phyloP scores from a whole-genome alignment of 2,888 invertebrate species.

The Ichneumoninae sp. region DNA sequence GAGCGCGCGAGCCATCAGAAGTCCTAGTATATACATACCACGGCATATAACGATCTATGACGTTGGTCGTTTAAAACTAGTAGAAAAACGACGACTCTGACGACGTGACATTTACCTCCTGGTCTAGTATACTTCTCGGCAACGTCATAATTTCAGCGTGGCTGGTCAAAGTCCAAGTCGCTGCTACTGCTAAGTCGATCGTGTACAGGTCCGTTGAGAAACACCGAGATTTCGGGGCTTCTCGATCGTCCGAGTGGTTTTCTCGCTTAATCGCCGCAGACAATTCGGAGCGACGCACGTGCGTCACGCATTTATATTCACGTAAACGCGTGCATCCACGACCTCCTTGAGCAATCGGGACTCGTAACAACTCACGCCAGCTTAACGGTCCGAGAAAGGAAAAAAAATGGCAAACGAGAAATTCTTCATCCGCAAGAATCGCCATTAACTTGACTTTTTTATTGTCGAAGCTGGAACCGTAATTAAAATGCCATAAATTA shows the following conservation, averaged over 20 bases:
- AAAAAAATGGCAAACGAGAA: no score
- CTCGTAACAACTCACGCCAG: neutral
- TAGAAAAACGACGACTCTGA: constrained; percentile 3
- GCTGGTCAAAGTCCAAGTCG: constrained; percentile 39
- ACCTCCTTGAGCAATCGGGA: no score
- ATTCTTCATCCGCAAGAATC: no score
- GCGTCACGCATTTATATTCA: constrained; percentile 61
- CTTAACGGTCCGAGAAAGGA: neutral
- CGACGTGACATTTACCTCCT: neutral
- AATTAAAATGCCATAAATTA: neutral
- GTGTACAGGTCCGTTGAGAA: neutral
- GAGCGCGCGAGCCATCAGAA: no score
- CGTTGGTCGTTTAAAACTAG: constrained; percentile 17
- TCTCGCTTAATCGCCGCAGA: neutral
- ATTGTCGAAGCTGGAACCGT: neutral
- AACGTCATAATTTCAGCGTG: constrained; percentile 26
- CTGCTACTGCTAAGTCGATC: constrained; percentile 10
- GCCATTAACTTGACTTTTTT: no score
- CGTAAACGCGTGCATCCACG: constrained; percentile 19
- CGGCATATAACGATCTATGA: neutral
- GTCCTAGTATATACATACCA: no score
- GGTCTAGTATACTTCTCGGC: constrained; percentile 12
- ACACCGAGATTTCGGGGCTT: constrained; percentile 2
- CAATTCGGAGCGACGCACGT: constrained; percentile 44
- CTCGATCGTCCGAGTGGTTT: neutral